phyloP scores from a whole-genome alignment of 2,113 vertebrate species.

The Phocoena phocoena region DNA sequence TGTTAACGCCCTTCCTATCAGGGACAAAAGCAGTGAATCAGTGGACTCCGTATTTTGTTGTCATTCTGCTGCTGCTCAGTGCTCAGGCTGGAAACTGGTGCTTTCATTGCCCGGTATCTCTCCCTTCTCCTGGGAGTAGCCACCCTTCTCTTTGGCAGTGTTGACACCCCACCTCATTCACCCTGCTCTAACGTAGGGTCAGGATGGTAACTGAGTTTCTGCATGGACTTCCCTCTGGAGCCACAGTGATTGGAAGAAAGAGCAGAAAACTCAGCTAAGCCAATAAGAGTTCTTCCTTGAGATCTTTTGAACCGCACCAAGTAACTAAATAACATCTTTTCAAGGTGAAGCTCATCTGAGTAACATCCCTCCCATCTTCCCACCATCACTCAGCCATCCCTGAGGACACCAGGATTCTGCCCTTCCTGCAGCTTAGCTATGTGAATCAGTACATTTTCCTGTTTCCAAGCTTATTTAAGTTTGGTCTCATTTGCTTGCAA shows the following conservation, averaged over 20 bases:
- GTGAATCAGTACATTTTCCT: background rate
- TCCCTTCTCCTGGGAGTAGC: background rate
- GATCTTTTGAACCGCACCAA: background rate
- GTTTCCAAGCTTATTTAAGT: background rate
- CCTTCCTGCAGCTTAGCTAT: background rate
- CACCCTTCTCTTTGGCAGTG: background rate
- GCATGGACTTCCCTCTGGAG: background rate
- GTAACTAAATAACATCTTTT: background rate
- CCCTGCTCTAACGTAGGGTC: background rate
- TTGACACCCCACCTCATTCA: accelerated
- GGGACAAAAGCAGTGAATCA: background rate
- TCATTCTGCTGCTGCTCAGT: background rate
- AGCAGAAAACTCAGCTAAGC: background rate
- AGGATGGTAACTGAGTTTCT: background rate
- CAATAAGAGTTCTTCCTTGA: background rate
- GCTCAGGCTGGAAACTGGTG: background rate
- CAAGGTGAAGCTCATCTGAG: background rate
- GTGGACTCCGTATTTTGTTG: background rate
- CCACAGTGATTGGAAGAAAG: background rate
- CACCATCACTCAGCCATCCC: background rate
- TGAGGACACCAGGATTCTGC: background rate
- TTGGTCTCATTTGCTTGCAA: background rate
- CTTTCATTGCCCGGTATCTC: background rate
- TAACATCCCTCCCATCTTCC: background rate
- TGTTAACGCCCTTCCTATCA: accelerated